Base-by-base conservation (phyloP, 2,113 vertebrate genomes). In the Furnarius figulus region DNA sequence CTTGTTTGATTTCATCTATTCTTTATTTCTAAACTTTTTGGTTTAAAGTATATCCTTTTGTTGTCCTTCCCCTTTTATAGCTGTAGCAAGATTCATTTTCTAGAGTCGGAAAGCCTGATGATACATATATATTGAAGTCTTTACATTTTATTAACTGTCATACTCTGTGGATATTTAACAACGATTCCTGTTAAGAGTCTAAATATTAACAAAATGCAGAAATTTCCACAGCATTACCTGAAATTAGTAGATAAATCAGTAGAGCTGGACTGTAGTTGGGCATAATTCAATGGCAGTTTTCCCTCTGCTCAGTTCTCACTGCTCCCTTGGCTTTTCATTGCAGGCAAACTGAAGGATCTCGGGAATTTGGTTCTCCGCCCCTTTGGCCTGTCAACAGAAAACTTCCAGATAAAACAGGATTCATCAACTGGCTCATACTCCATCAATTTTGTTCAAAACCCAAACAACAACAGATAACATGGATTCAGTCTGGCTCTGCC, bases 401-500 rank as follows among this genome's bases (percentile, higher is more conserved):
- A 99, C 96, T 99, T 99, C 97, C 99, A 99, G 98, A 96, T 99
- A 96, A 99, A 99, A 92, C 99, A 99, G 97, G 99, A 99, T 95
- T 82, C 98, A 9, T 94, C 96, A 44, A 99, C 98, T 21, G 99
- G 99, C 37, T 99, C 99, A 31, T 99, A 99, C 95, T 99, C 99
- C 39, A 97, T 99, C 97, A 99, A 99, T 95, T 99, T 99, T 90
- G 98, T 99, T 92, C 99, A 99, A 98, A 99, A 98, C 96, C 98
- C 98, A 65, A 98, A 98, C 85, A 98, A 98, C 78, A 97, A 97
- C 88, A 98, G 99, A 98, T 99, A 98, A 95, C 98, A 42, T 50
- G 50, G 95, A 68, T 90, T 73, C 65, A 55, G 14, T 27, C n/a
- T 77, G 76, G 56, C 79, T 67, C 82, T 86, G 78, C 62, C 27